Percentiles rank a stretch among this genome's conserved stretches.
phyloP scores from a whole-genome alignment of 2,888 invertebrate species.

The Brenthis hecate region DNA sequence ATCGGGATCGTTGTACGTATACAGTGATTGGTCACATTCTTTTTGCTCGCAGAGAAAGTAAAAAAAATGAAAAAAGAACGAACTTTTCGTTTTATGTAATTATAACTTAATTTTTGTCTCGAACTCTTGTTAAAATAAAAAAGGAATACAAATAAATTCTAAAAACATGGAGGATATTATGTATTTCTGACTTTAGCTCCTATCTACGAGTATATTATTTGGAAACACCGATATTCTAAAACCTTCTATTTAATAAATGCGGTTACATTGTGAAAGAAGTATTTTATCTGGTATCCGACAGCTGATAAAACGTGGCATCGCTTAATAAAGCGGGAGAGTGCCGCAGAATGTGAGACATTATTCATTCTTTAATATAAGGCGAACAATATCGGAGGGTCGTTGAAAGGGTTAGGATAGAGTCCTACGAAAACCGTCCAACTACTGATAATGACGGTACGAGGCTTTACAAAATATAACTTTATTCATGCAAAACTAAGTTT shows the following conservation, averaged over 20 bases:
- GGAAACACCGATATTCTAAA: background rate
- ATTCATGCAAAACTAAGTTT: slow-evolving; percentile 2
- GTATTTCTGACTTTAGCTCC: too few species aligned
- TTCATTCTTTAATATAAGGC: slow-evolving; percentile 26
- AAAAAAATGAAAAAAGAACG: too few species aligned
- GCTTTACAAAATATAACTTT: slow-evolving; percentile 10
- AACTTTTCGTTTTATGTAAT: too few species aligned
- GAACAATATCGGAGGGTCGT: slow-evolving; percentile 16
- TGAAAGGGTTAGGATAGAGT: slow-evolving; percentile 22
- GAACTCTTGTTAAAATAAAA: too few species aligned
- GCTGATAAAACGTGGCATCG: slow-evolving; percentile 17
- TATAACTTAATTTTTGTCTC: too few species aligned
- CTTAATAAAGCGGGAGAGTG: slow-evolving; percentile 21
- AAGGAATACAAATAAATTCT: too few species aligned
- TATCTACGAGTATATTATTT: too few species aligned
- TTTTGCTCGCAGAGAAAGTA: too few species aligned
- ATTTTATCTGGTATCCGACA: slow-evolving; percentile 11
- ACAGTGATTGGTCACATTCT: too few species aligned
- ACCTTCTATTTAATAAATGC: background rate
- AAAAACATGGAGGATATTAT: too few species aligned
- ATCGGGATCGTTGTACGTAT: too few species aligned
- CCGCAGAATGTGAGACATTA: slow-evolving; percentile 24
- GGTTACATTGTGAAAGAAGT: slow-evolving; percentile 4
- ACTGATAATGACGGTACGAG: slow-evolving; percentile 17
- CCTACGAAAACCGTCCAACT: slow-evolving; percentile 19